A percentile compares a stretch with the other conserved stretches of the same genome.
Evolutionary conservation across 2,113 vertebrate genomes (phyloP).

Genomic region (Ophiodon elongatus): DNA sequence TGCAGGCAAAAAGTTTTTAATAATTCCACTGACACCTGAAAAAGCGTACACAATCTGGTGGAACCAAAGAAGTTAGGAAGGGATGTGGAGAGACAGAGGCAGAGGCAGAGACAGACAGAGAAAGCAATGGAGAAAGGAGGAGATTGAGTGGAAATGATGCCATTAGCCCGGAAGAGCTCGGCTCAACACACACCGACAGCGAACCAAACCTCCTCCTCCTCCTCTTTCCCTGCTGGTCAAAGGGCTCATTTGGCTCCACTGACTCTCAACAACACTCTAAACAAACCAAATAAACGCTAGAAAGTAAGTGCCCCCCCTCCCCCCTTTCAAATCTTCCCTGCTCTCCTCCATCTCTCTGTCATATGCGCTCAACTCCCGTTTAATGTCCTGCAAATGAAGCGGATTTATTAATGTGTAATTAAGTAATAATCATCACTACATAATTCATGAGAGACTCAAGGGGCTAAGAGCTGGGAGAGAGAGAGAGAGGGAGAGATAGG

Average conservation of each 20-base stretch:
- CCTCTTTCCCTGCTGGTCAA: conserved; percentile 54
- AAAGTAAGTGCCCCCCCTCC: conserved; percentile 60
- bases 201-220: conserved; percentile 3
- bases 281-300: conserved; percentile 69
- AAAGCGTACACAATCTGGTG: not conserved
- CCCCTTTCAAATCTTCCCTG: conserved; percentile 16
- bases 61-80: not conserved
- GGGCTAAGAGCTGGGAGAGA: conserved; percentile 79
- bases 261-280: conserved; percentile 75
- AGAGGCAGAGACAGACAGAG: not conserved
- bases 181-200: conserved; percentile 34
- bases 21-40: not conserved
- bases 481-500: conserved; percentile 70
- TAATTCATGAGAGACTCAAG: conserved; percentile 87
- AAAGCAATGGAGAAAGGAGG: not conserved
- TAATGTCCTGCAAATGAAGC: conserved; percentile 89
- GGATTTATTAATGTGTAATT: conserved; percentile 90
- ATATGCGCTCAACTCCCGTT: conserved; percentile 83
- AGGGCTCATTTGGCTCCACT: conserved; percentile 66
- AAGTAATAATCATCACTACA: conserved; percentile 89
- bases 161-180: conserved; percentile 56
- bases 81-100: not conserved
- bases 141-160: conserved; percentile 68
- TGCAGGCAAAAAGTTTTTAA: not conserved
- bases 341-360: conserved; percentile 76